Evolutionary conservation across 2,113 vertebrate genomes (phyloP).

Genomic region (Nipponia nippon): DNA sequence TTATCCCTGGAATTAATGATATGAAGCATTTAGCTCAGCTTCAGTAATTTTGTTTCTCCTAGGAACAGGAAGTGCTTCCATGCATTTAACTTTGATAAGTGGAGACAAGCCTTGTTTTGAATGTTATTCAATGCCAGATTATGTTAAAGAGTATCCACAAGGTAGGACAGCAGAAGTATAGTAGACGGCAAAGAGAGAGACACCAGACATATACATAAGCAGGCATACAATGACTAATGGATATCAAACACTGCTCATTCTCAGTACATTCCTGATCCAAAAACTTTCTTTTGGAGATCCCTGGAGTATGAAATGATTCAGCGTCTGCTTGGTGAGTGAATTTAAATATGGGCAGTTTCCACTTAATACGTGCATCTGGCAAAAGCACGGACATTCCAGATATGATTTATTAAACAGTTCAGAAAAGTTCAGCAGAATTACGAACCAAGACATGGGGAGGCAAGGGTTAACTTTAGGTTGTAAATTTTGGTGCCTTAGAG

Average conservation of each 20-base stretch:
- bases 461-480: background rate
- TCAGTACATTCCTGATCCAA: background rate
- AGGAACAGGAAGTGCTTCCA: background rate
- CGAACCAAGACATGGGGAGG: background rate
- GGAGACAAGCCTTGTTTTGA: background rate
- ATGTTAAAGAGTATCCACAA: background rate
- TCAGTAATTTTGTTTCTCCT: conserved; percentile 11
- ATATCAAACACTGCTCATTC: background rate
- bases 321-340: background rate
- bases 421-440: background rate
- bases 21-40: background rate
- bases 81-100: background rate
- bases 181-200: background rate
- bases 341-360: background rate
- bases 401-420: background rate
- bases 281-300: background rate
- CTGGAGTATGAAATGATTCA: background rate
- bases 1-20: background rate
- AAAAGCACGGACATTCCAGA: background rate
- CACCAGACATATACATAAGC: background rate
- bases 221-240: background rate
- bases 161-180: background rate
- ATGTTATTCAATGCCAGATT: background rate
- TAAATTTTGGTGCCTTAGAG: background rate
- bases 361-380: background rate